Evolutionary conservation across 2,797 vertebrate genomes (phyloP).

Genomic region (Odontamblyopus rebecca): DNA sequence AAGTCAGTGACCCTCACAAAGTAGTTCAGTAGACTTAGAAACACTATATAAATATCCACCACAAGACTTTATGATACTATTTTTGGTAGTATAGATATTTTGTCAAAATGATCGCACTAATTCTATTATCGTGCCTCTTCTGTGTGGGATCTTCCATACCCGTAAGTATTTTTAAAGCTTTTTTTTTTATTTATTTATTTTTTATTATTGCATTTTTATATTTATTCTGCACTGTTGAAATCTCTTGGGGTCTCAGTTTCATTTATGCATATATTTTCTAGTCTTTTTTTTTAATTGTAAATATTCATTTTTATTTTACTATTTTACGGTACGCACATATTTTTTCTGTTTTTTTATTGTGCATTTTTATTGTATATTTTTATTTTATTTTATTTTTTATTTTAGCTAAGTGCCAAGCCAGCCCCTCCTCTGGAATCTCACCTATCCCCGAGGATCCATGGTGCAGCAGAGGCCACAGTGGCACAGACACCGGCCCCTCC

Average conservation of each 20-base stretch:
- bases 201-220: background rate
- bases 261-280: too few species aligned
- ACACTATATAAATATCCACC: conserved; percentile 15
- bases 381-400: background rate
- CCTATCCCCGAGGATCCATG: conserved; percentile 20
- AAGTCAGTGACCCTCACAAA: conserved; percentile 42
- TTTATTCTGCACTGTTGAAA: too few species aligned
- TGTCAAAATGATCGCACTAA: conserved; percentile 46
- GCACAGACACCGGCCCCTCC: conserved; percentile 24
- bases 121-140: conserved; percentile 41
- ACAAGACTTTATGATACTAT: background rate
- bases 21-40: conserved; percentile 37
- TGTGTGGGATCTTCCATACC: conserved; percentile 41
- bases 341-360: too few species aligned
- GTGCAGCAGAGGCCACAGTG: conserved; percentile 21
- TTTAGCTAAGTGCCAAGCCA: conserved; percentile 38
- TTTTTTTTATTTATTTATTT: background rate
- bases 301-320: background rate
- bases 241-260: too few species aligned
- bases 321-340: too few species aligned
- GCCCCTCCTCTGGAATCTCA: conserved; percentile 8
- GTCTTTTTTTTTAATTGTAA: too few species aligned
- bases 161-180: conserved; percentile 46
- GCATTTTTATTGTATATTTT: background rate
- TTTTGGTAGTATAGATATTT: conserved; percentile 6